Conservation (phyloP, 2,888 invertebrate species). For the Drosophila infuscata region DNA sequence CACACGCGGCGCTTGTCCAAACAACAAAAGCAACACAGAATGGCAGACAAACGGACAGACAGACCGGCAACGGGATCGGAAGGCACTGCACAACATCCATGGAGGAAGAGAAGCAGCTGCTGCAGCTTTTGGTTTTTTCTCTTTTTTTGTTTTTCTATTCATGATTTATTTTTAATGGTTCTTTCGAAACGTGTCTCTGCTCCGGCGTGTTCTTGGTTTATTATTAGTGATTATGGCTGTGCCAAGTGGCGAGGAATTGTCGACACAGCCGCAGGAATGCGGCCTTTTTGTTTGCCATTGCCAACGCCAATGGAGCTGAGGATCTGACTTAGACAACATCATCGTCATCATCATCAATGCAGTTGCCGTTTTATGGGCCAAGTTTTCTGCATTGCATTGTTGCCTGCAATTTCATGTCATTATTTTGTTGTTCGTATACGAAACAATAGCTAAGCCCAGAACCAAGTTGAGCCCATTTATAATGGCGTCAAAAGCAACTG, state of each 20-base stretch:
- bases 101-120: slow-evolving; percentile 54
- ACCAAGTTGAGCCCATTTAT: not conserved
- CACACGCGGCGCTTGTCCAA: slow-evolving; percentile 70
- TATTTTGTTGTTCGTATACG: slow-evolving; percentile 17
- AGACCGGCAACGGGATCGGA: slow-evolving; percentile 23
- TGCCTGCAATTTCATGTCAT: slow-evolving; percentile 37
- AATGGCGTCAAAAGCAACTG: slow-evolving; percentile 12
- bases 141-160: slow-evolving; percentile 28
- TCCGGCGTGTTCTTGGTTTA: slow-evolving; percentile 45
- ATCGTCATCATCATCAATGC: slow-evolving; percentile 17
- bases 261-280: slow-evolving; percentile 53
- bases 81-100: slow-evolving; percentile 24
- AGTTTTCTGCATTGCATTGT: slow-evolving; percentile 28
- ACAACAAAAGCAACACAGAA: slow-evolving; percentile 38
- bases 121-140: slow-evolving; percentile 40
- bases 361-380: slow-evolving; percentile 39
- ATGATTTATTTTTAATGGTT: slow-evolving; percentile 71
- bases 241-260: slow-evolving; percentile 49
- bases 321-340: slow-evolving; percentile 18
- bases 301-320: not conserved
- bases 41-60: not conserved
- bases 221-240: slow-evolving; percentile 63
- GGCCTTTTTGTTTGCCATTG: slow-evolving; percentile 2
- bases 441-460: slow-evolving; percentile 3
- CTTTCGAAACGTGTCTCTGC: slow-evolving; percentile 46